These are phyloP conservation scores for Miniopterus natalensis DNA, from an alignment of 2,113 vertebrate species.

Conservation along the genomic window DNA sequence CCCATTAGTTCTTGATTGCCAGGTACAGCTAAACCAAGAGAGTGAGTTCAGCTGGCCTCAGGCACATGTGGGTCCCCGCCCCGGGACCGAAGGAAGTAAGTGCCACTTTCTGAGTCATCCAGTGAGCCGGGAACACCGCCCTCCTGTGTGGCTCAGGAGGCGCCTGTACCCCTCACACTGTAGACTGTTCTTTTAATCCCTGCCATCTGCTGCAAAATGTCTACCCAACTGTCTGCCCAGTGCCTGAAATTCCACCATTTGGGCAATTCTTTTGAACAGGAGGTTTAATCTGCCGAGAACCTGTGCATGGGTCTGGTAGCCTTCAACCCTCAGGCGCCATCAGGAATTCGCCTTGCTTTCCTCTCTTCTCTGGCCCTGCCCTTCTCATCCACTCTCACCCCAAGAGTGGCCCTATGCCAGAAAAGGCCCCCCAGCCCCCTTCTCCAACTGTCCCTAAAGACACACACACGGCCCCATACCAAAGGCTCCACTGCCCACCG, in stretches of 20 bases:
- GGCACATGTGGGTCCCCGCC: not conserved
- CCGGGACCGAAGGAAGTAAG: not conserved
- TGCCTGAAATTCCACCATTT: not conserved
- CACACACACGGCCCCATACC: not conserved
- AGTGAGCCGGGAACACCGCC: not conserved
- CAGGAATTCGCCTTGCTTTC: not conserved
- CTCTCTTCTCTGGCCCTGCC: not conserved
- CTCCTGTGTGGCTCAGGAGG: not conserved
- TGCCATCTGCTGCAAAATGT: not conserved
- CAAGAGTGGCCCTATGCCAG: not conserved
- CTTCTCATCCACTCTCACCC: not conserved
- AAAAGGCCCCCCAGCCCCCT: not conserved
- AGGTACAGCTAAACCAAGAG: not conserved
- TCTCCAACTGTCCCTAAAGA: not conserved
- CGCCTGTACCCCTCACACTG: no score
- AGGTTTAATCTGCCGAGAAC: not conserved
- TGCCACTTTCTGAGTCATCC: not conserved
- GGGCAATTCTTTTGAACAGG: not conserved
- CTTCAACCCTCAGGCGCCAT: not conserved
- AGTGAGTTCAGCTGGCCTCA: not conserved
- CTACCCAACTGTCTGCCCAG: not conserved
- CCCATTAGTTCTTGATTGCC: not conserved
- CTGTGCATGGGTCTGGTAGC: not conserved
- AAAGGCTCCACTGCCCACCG: not conserved
- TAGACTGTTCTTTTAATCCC: not conserved